phyloP scores from a whole-genome alignment of 2,888 invertebrate species.

The Heliconius sara region DNA sequence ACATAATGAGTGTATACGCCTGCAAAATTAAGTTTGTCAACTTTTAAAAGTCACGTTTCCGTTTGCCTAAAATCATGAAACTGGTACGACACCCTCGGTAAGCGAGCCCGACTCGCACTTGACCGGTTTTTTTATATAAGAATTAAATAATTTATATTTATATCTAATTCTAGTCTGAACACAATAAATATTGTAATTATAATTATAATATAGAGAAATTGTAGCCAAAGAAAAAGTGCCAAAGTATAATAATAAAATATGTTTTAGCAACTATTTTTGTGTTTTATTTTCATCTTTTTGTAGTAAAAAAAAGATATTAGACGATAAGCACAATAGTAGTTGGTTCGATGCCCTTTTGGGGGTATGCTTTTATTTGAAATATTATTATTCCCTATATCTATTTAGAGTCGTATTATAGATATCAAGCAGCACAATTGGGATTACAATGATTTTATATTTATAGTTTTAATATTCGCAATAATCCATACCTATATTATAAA shows the following conservation, averaged over 20 bases:
- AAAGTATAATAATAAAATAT: constrained; percentile 15
- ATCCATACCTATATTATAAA: no score
- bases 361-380: no score
- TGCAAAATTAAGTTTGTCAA: background rate
- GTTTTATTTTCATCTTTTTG: background rate
- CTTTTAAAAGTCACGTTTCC: background rate
- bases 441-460: no score
- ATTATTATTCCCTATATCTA: no score
- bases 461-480: no score
- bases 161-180: constrained; percentile 11
- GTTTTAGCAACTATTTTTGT: background rate
- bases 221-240: constrained; percentile 22
- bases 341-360: no score
- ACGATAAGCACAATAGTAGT: no score
- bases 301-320: no score
- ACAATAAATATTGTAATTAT: background rate
- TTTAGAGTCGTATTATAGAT: no score
- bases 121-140: constrained; percentile 10
- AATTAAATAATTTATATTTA: background rate
- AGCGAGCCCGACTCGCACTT: background rate
- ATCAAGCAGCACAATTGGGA: no score
- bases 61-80: no score
- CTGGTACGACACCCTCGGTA: background rate
- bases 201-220: background rate
- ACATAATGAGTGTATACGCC: background rate